Conservation (phyloP, 2,113 vertebrate species). For the Rana temporaria region DNA sequence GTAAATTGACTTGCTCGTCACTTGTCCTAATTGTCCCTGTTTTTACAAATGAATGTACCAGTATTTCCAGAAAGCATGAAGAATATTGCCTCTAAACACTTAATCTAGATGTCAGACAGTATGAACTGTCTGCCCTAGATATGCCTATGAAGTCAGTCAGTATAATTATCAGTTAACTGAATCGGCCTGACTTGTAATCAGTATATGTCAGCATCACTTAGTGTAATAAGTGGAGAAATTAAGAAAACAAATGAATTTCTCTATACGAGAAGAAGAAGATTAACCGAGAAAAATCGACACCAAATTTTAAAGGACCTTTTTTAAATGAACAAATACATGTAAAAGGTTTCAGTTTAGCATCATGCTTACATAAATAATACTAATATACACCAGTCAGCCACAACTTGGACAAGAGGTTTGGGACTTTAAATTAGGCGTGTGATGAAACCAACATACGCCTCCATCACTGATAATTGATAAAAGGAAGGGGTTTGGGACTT, state of each 20-base stretch:
- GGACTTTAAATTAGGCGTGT: no score
- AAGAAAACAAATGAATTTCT: background rate
- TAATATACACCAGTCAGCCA: no score
- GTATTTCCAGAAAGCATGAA: background rate
- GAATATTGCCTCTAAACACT: conserved; percentile 1
- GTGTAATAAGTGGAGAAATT: background rate
- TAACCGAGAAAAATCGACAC: background rate
- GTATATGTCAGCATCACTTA: conserved; percentile 28
- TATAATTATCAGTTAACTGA: conserved; percentile 21
- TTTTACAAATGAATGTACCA: no score
- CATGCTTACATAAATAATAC: background rate
- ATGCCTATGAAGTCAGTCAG: conserved; percentile 12
- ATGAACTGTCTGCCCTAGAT: conserved; percentile 9
- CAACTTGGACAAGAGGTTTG: no score
- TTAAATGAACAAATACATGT: background rate
- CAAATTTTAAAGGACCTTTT: background rate
- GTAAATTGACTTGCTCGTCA: no score
- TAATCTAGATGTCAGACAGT: conserved; percentile 10
- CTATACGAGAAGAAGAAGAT: background rate
- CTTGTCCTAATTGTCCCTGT: no score
- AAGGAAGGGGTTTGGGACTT: no score
- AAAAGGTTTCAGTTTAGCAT: background rate
- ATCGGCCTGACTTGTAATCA: conserved; percentile 11
- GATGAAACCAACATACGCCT: no score
- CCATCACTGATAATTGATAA: no score